Conservation (phyloP, 2,113 vertebrate genomes). For the Plectropomus leopardus region DNA sequence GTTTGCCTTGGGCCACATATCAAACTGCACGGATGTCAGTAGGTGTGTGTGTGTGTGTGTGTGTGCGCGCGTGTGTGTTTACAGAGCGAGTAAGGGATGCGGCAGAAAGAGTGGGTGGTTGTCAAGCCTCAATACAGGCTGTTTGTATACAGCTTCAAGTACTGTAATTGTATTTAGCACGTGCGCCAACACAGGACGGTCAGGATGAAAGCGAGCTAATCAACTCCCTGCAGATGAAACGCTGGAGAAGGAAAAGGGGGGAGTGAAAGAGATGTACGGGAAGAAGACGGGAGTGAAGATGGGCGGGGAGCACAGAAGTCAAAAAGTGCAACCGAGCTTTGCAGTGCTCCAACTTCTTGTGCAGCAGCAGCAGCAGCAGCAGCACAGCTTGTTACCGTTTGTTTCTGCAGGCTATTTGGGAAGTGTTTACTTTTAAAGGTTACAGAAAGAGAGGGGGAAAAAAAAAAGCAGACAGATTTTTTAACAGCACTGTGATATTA, state of each 20-base stretch:
- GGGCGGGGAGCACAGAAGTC: conserved; percentile 45
- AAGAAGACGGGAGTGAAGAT: conserved; percentile 8
- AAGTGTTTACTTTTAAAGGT: conserved; percentile 70
- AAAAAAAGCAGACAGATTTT: conserved; percentile 37
- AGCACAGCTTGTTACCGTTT: conserved; percentile 49
- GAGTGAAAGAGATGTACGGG: conserved; percentile 1
- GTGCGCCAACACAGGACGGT: conserved; percentile 15
- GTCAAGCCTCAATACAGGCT: conserved; percentile 39
- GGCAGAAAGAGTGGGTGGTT: conserved; percentile 40
- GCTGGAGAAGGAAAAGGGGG: neutral
- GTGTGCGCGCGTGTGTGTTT: conserved; percentile 42
- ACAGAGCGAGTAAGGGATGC: conserved; percentile 30
- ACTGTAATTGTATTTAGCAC: conserved; percentile 37
- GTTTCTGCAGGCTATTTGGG: conserved; percentile 59
- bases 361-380: conserved; percentile 3
- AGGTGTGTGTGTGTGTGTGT: conserved; percentile 49
- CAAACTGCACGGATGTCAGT: conserved; percentile 63
- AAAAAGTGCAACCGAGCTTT: conserved; percentile 52
- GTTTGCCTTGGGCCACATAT: conserved; percentile 74
- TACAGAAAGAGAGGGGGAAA: conserved; percentile 41
- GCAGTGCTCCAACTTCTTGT: conserved; percentile 39
- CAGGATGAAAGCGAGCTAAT: conserved; percentile 50
- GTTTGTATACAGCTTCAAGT: conserved; percentile 52
- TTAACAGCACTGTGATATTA: conserved; percentile 58
- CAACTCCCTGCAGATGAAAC: conserved; percentile 52